Evolutionary conservation across 2,113 vertebrate species (phyloP).

Genomic region (Tachuris rubrigastra): DNA sequence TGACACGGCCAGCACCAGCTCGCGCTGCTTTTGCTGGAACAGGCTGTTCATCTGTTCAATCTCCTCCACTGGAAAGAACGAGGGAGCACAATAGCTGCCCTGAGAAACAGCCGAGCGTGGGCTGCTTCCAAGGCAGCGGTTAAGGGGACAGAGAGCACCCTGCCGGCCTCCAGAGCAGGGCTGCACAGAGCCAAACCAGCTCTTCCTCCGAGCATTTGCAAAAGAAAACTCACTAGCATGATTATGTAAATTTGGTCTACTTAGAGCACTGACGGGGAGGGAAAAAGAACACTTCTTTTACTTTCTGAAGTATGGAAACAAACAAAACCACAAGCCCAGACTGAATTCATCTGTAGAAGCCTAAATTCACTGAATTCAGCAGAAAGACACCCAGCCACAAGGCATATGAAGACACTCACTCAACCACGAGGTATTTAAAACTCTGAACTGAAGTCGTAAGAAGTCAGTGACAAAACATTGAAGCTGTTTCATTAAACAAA

Average conservation of each 20-base stretch:
- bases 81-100: slow-evolving; percentile 55
- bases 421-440: neutral
- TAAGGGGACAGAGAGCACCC: slow-evolving; percentile 7
- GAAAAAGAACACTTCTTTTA: neutral
- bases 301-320: neutral
- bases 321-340: neutral
- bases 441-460: neutral
- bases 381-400: neutral
- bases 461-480: neutral
- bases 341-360: neutral
- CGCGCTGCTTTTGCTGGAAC: slow-evolving; percentile 96
- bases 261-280: neutral
- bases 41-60: slow-evolving; percentile 98
- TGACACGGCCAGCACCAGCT: slow-evolving; percentile 88
- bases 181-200: neutral
- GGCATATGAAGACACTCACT: neutral
- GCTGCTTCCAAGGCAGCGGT: slow-evolving; percentile 10
- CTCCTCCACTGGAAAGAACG: slow-evolving; percentile 86
- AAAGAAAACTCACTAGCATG: neutral
- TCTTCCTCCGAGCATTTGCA: neutral
- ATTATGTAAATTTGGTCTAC: neutral
- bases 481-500: neutral
- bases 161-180: neutral
- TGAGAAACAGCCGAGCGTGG: slow-evolving; percentile 49
- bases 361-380: neutral